phyloP scores from a whole-genome alignment of 2,888 invertebrate genomes.

The Macropis europaea region DNA sequence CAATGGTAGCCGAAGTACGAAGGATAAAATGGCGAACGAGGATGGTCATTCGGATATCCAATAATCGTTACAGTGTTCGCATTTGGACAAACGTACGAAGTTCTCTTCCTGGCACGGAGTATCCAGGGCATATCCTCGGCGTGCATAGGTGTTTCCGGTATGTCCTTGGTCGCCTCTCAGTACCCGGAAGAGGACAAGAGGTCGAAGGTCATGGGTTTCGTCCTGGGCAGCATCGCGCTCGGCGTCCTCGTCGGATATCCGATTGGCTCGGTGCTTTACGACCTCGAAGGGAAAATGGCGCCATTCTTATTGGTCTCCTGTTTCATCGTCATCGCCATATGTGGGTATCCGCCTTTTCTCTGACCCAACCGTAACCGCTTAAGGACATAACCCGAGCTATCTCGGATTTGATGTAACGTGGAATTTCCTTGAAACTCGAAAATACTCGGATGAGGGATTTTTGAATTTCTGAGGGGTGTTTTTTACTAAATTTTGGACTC shows the following conservation, averaged over 20 bases:
- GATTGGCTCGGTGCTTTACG: constrained; percentile 89
- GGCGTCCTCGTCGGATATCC: constrained; percentile 92
- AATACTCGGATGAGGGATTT: too few relatives aligned
- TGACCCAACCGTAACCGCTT: too few relatives aligned
- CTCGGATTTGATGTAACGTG: too few relatives aligned
- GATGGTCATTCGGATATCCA: not conserved
- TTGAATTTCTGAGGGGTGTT: too few relatives aligned
- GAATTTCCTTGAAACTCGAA: too few relatives aligned
- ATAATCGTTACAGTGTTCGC: constrained; percentile 85
- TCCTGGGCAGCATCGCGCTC: constrained; percentile 89
- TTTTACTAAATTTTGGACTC: too few relatives aligned
- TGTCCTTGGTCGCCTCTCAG: constrained; percentile 87
- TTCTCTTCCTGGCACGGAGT: constrained; percentile 87
- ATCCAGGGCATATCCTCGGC: constrained; percentile 91
- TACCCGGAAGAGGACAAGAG: constrained; percentile 81
- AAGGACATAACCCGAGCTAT: too few relatives aligned
- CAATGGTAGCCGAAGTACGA: not conserved
- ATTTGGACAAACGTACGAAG: constrained; percentile 85
- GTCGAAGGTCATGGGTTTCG: constrained; percentile 89
- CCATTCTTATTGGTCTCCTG: constrained; percentile 87
- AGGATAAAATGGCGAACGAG: not conserved
- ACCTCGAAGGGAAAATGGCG: constrained; percentile 87
- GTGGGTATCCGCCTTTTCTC: constrained; percentile 50
- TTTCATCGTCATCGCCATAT: constrained; percentile 81
- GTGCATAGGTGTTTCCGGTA: constrained; percentile 89